Percentiles rank a stretch among this genome's conserved stretches.
Conservation (phyloP, 2,888 invertebrate genomes). For the Watsonalla cultraria region DNA sequence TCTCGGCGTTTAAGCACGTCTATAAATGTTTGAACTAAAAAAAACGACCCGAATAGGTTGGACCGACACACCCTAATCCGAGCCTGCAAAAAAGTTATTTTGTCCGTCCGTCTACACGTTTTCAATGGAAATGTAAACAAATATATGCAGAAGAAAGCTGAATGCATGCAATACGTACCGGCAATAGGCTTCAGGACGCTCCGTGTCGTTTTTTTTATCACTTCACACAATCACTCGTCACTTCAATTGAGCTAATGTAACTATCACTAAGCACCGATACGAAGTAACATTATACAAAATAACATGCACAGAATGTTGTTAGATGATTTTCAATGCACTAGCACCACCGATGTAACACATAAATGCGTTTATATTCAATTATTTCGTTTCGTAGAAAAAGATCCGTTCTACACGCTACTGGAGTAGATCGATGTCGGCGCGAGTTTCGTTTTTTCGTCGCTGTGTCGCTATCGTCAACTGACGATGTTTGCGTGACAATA, state of each 20-base stretch:
- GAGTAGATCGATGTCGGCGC: constrained; percentile 70
- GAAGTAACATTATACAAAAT: constrained; percentile 60
- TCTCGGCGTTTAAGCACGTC: constrained; percentile 7
- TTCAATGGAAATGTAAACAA: constrained; percentile 39
- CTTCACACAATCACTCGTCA: constrained; percentile 58
- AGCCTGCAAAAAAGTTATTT: constrained; percentile 29
- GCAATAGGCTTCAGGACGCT: constrained; percentile 50
- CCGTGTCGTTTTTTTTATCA: constrained; percentile 49
- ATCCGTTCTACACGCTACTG: constrained; percentile 57
- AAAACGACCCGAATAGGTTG: constrained; percentile 46
- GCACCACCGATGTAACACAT: constrained; percentile 69
- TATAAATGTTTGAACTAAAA: constrained; percentile 27
- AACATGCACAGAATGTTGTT: constrained; percentile 60
- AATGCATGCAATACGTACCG: constrained; percentile 58
- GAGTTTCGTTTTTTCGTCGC: constrained; percentile 57
- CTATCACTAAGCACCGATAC: constrained; percentile 71
- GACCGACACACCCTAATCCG: constrained; percentile 65
- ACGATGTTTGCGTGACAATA: constrained; percentile 19
- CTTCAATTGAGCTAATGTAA: constrained; percentile 46
- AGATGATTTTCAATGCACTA: constrained; percentile 62
- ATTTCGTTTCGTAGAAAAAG: constrained; percentile 63
- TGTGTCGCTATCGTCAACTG: constrained; percentile 39
- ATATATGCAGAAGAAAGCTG: constrained; percentile 36
- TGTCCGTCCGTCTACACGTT: constrained; percentile 24
- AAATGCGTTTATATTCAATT: constrained; percentile 52